Percentiles rank a stretch among this genome's conserved stretches.
Evolutionary conservation across 2,113 vertebrate genomes (phyloP).

Genomic region (Sylvilagus bachmani): DNA sequence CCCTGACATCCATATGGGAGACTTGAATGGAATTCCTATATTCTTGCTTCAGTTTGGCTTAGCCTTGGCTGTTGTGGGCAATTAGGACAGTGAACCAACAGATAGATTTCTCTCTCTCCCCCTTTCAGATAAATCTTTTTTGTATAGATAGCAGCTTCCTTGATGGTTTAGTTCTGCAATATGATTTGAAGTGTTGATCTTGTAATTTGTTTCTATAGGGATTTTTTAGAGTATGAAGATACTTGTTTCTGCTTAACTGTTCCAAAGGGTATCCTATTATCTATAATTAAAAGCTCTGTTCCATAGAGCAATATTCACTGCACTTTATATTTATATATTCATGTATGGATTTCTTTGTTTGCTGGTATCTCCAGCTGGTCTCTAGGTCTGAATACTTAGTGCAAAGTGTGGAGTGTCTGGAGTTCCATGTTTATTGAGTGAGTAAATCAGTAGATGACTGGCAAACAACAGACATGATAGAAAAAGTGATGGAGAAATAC

Average conservation of each 20-base stretch:
- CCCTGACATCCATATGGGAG: too few species aligned
- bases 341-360: not conserved
- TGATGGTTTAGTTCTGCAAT: not conserved
- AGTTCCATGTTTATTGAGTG: not conserved
- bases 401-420: not conserved
- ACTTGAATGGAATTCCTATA: too few species aligned
- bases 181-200: not conserved
- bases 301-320: not conserved
- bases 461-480: not conserved
- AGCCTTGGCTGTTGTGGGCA: too few species aligned
- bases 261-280: not conserved
- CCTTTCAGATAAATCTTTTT: too few species aligned
- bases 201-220: not conserved
- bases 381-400: not conserved
- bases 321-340: not conserved
- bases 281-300: not conserved
- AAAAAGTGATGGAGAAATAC: not conserved
- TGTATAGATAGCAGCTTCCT: too few species aligned
- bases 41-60: too few species aligned
- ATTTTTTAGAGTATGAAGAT: not conserved
- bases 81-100: too few species aligned
- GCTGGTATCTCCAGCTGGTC: not conserved
- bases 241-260: not conserved
- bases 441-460: not conserved
- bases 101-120: too few species aligned